Base-by-base conservation (phyloP, 2,797 vertebrate species). In the Acipenser ruthenus region DNA sequence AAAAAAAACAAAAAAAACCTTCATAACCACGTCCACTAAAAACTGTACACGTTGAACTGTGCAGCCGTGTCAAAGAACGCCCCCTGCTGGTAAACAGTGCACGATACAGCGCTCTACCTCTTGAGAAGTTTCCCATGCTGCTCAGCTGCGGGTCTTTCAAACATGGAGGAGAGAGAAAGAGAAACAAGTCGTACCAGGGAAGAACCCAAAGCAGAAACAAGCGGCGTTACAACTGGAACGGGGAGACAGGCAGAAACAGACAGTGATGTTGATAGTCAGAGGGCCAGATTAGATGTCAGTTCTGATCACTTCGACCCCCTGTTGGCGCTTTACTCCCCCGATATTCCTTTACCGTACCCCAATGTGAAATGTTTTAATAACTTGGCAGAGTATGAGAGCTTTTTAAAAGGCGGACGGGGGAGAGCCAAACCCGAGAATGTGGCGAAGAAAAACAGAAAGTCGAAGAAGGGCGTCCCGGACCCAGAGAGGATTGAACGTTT, bases 321-420 rank as follows among this genome's bases (percentile, higher is more conserved):
- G 49, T 61, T 90, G 72, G 95, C 94, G 4, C 72, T 98, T 47
- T 97, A 98, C 73, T 88, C 92, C 0, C 82, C 92, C 0, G 48
- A 74, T 0, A 85, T 93, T 10, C 77, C 79, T 10, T 81, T 97
- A 8, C 95, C 95, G 1, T 94, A 83, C 64, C 95, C 95, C 0
- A 82, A 89, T 66, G 85, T 93, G 7, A 93, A 86, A 51, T 92
- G 92, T 78, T 96, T 97, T 70, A 97, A 97, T 82, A 97, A 98
- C 75, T 80, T 98, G 65, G 90, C 96, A 0, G 93, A 90, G 63
- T 98, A 97, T 70, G 93, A 95, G 83, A 92, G 92, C 79, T 95
- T 96, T 67, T 83, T 94, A 64, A 82, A 72, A 69, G 86, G 91
- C 3, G 91, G 92, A 52, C 85, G 89, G 6, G 90, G 82, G 7